Evolutionary conservation across 2,797 vertebrate genomes (phyloP).

Genomic region (Microctenopoma lineatum): DNA sequence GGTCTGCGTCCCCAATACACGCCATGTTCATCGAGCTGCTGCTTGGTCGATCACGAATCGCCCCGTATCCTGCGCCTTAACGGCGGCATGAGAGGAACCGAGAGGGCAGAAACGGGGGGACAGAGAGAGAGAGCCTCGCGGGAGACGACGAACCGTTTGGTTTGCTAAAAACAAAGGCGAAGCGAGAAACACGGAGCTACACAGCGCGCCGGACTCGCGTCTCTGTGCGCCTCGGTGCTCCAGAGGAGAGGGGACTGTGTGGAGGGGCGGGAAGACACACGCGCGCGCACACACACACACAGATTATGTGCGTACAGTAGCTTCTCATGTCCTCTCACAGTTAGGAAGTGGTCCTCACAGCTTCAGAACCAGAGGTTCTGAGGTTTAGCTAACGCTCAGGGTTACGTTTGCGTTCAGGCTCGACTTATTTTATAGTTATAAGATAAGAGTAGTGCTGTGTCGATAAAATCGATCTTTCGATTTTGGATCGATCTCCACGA

Average conservation of each 20-base stretch:
- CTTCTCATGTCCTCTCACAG: not conserved
- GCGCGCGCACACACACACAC: not conserved
- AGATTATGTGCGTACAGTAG: conserved; percentile 1
- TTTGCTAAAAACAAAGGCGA: conserved; percentile 1
- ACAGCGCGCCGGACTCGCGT: conserved; percentile 45
- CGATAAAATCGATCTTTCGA: too few species aligned
- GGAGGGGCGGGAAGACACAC: conserved; percentile 39
- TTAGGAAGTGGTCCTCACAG: too few species aligned
- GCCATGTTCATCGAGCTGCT: conserved; percentile 84
- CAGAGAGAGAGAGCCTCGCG: not conserved
- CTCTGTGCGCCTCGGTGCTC: conserved; percentile 55
- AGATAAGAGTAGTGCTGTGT: too few species aligned
- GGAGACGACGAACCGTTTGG: not conserved
- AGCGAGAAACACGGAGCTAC: conserved; percentile 29
- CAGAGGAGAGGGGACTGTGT: conserved; percentile 34
- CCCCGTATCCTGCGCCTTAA: conserved; percentile 53
- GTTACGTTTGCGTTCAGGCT: too few species aligned
- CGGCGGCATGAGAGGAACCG: conserved; percentile 61
- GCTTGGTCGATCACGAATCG: conserved; percentile 60
- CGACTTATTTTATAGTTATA: too few species aligned
- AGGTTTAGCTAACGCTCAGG: too few species aligned
- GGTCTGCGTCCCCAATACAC: conserved; percentile 91
- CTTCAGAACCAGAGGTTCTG: too few species aligned
- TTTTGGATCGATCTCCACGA: too few species aligned
- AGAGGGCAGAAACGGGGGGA: too few species aligned